phyloP scores from a whole-genome alignment of 2,113 vertebrate species.

The Plectropomus leopardus region DNA sequence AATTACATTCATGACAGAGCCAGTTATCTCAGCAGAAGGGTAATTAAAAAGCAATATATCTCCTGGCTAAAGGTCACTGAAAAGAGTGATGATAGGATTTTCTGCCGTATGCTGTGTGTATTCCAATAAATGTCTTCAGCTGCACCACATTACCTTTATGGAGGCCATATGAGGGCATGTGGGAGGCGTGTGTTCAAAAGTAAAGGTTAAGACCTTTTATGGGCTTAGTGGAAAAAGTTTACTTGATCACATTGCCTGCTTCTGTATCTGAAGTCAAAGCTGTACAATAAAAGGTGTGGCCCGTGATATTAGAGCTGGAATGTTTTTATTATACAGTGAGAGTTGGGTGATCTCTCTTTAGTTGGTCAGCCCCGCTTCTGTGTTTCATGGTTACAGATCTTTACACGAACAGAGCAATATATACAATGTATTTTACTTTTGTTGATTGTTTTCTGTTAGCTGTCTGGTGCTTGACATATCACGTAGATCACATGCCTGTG shows the following conservation, averaged over 20 bases:
- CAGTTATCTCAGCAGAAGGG: too few species aligned
- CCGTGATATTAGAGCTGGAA: neutral
- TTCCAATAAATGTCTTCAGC: constrained; percentile 12
- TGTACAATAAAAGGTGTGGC: neutral
- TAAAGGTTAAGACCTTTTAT: constrained; percentile 30
- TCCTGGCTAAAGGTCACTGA: constrained; percentile 2
- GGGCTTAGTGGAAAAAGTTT: neutral
- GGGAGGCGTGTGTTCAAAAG: neutral
- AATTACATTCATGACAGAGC: too few species aligned
- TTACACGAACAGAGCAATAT: neutral
- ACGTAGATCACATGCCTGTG: neutral
- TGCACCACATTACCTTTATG: constrained; percentile 18
- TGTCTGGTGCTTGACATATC: neutral
- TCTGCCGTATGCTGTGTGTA: constrained; percentile 14
- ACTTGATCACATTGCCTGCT: neutral
- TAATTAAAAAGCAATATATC: too few species aligned
- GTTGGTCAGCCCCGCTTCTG: neutral
- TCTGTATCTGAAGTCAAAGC: neutral
- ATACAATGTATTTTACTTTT: too few species aligned
- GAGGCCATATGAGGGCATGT: neutral
- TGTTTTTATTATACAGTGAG: constrained; percentile 37
- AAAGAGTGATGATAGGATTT: constrained; percentile 1
- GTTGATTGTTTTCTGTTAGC: neutral
- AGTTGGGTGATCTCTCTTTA: constrained; percentile 3
- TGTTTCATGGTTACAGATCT: constrained; percentile 22